Base-by-base conservation (phyloP, 2,113 vertebrate species). In the Paraplagusia blochii region DNA sequence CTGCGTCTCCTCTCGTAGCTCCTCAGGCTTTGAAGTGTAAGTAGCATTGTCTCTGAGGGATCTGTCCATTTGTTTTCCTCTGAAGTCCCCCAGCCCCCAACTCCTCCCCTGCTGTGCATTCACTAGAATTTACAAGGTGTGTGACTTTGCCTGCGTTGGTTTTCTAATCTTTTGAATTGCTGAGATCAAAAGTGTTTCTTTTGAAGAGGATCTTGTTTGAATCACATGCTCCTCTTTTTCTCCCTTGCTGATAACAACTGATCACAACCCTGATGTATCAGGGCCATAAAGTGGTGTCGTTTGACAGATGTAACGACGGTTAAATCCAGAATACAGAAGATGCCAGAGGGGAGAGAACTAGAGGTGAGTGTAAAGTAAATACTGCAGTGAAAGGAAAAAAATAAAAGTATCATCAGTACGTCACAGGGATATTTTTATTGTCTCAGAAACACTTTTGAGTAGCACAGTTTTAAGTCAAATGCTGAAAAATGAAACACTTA, bases 61-160 rank as follows among this genome's bases (percentile, higher is more conserved):
- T 77, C 80, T 78, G 74, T 81, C 83, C 88, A 89, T 89, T 90
- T 90, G 89, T 90, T 87, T 80, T 51, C 70, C 76, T 90, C 81
- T 88, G 86, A 90, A 82, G 88, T 87, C 72, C 66, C 45, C 57
- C 13, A 54, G 66, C 72, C 82, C 75, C 69, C 22, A 43, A 55
- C 13, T 56, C 63, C 72, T 81, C 75, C 69, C 88, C 83, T 76
- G 84, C 47, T 19, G 74, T 77, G 85, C 69, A 63, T 75, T 85
- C 74, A 74, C 54, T 46, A 72, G 70, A 77, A 77, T 90, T 90
- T 86, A 89, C 80, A 82, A 85, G 84, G 68, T 82, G 73, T 79
- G 79, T 82, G 62, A 84, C 80, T 82, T 72, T 80, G 16, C 72
- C 74, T 73, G 64, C 19, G 69, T 79, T 83, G 81, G 76, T 79